These are phyloP conservation scores for Characodon lateralis DNA, from an alignment of 2,797 vertebrate genomes.

Conservation along the genomic window DNA sequence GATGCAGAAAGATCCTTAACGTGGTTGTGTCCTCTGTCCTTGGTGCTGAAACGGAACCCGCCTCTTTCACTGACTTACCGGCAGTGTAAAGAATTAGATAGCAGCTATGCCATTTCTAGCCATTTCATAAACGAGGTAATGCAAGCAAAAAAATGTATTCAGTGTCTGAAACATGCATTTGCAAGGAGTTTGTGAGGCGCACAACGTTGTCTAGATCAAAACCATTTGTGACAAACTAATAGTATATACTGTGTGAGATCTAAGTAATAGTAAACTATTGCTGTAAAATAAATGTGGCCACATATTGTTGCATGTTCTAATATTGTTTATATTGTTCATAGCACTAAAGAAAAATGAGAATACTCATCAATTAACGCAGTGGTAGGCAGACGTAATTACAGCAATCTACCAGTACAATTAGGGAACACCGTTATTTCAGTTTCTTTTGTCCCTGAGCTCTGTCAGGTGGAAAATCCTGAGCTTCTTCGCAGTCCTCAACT, in stretches of 20 bases:
- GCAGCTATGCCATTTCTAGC: not conserved
- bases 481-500: not conserved
- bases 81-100: not conserved
- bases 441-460: not conserved
- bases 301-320: too few species aligned
- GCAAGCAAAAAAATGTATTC: not conserved
- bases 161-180: not conserved
- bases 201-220: not conserved
- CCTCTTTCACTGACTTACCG: conserved; percentile 20
- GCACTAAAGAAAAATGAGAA: not conserved
- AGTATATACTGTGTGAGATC: not conserved
- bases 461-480: not conserved
- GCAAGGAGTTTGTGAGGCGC: not conserved
- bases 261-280: not conserved
- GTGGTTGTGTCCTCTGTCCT: conserved; percentile 74
- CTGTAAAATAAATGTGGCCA: not conserved
- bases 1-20: not conserved
- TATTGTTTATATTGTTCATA: not conserved
- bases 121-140: not conserved
- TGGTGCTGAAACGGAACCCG: conserved; percentile 77
- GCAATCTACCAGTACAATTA: not conserved
- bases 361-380: not conserved
- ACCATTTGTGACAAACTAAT: not conserved
- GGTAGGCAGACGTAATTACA: not conserved
- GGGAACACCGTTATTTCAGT: not conserved